Evolutionary conservation across 2,797 vertebrate genomes (phyloP), one percentile per base, ranked within the genome.

Genomic region (Threskiornis aethiopicus): DNA sequence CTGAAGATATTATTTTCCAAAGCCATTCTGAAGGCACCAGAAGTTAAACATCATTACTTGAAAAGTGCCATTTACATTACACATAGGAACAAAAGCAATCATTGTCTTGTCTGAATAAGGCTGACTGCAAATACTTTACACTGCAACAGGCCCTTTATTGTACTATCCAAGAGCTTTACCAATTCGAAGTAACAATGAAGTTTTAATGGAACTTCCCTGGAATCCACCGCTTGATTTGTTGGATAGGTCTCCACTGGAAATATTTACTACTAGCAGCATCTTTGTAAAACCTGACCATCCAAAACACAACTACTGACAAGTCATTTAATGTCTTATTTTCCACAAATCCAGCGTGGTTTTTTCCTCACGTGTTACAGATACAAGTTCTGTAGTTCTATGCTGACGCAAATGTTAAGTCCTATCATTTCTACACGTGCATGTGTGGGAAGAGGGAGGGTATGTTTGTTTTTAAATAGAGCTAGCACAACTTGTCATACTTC

Each of bases 381-480:
- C 33, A 73, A 59, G 57, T 51, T 57, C 52, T 39, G 10, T 18
- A 71, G 57, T 13, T 70, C 51, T 31, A 14, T 1, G 10, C 55
- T 44, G 78, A 87, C 66, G 75, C 44, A 91, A 76, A 80, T n/a
- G 5, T 20, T 69, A 72, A 76, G 26, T 58, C n/a, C 67, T 85
- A 52, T 54, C 82, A 71, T 86, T 95, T 84, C 87, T 71, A 84
- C 79, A 67, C 0, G 0, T 21, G 49, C 15, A 18, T 44, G 87
- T 92, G 91, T 96, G 89, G 94, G 89, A 92, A 88, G 78, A 94
- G 49, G 94, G 76, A 87, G 91, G 69, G 82, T 64, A 89, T 41
- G 61, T 69, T 75, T 96, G 75, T 83, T 96, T 92, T 94, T 67
- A 88, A 92, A 92, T 26, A 80, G 37, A 92, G 51, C 52, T 39